phyloP scores from a whole-genome alignment of 2,113 vertebrate species.

The Martes martes region DNA sequence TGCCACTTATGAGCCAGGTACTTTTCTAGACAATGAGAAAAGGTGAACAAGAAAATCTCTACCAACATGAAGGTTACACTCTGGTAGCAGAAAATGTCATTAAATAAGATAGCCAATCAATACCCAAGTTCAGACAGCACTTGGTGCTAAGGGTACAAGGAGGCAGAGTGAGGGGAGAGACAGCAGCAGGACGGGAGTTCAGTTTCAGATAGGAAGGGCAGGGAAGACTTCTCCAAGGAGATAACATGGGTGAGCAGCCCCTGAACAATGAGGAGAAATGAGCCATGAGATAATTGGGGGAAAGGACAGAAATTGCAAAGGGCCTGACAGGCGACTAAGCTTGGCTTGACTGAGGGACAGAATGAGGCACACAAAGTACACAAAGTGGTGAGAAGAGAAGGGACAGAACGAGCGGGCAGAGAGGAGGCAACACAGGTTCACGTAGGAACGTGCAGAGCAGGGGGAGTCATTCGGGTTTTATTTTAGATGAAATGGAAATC shows the following conservation, averaged over 20 bases:
- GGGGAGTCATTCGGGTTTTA: background rate
- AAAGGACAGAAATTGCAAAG: background rate
- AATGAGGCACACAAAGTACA: background rate
- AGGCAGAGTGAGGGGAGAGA: background rate
- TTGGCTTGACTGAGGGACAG: background rate
- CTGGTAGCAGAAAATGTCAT: background rate
- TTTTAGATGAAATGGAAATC: constrained; percentile 3
- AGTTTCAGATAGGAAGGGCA: background rate
- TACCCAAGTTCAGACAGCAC: background rate
- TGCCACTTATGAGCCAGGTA: background rate
- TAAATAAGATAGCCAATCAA: background rate
- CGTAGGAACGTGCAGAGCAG: fast-evolving
- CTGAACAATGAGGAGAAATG: background rate
- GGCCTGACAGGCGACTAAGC: background rate
- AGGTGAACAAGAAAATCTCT: background rate
- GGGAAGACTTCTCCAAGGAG: background rate
- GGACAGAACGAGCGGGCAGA: background rate
- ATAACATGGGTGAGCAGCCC: background rate
- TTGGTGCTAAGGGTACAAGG: background rate
- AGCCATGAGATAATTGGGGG: background rate
- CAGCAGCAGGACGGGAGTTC: fast-evolving
- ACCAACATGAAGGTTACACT: background rate
- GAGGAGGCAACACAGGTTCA: background rate
- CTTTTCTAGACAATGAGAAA: background rate
- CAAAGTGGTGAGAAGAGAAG: background rate